A percentile compares a stretch with the other conserved stretches of the same genome.
These are phyloP conservation scores for Megaceryle alcyon DNA, from an alignment of 2,797 vertebrate genomes.

Conservation along the genomic window DNA sequence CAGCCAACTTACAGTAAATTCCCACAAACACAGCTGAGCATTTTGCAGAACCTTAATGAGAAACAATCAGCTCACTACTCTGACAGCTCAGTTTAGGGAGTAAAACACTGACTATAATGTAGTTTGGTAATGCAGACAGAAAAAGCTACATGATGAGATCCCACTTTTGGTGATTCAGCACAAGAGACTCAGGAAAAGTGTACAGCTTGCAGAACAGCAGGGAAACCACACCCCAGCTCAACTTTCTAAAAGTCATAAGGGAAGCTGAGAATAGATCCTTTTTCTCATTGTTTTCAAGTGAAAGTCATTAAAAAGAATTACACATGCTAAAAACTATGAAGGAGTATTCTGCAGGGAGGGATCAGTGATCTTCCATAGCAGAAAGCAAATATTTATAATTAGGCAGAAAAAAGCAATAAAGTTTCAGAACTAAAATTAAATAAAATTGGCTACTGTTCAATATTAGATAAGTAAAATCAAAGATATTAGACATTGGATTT, in stretches of 20 bases:
- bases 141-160: background rate
- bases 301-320: slow-evolving; percentile 11
- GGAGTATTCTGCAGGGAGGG: background rate
- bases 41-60: slow-evolving; percentile 23
- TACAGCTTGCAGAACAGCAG: slow-evolving; percentile 5
- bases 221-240: background rate
- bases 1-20: background rate
- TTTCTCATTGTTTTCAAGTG: background rate
- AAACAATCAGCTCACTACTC: background rate
- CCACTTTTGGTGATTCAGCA: slow-evolving; percentile 11
- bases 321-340: background rate
- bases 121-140: background rate
- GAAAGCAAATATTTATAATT: slow-evolving; percentile 62
- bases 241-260: slow-evolving; percentile 26
- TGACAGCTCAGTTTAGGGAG: slow-evolving; percentile 5
- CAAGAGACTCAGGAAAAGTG: background rate
- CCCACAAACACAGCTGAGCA: background rate
- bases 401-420: slow-evolving; percentile 37
- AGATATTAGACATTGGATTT: background rate
- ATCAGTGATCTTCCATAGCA: slow-evolving; percentile 6
- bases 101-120: background rate
- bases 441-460: background rate
- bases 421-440: slow-evolving; percentile 32
- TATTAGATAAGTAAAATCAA: slow-evolving; percentile 27
- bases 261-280: background rate